Evolutionary conservation across 2,888 invertebrate genomes (phyloP), one percentile per base, ranked within the genome.

Genomic region (Lydus trimaculatus): DNA sequence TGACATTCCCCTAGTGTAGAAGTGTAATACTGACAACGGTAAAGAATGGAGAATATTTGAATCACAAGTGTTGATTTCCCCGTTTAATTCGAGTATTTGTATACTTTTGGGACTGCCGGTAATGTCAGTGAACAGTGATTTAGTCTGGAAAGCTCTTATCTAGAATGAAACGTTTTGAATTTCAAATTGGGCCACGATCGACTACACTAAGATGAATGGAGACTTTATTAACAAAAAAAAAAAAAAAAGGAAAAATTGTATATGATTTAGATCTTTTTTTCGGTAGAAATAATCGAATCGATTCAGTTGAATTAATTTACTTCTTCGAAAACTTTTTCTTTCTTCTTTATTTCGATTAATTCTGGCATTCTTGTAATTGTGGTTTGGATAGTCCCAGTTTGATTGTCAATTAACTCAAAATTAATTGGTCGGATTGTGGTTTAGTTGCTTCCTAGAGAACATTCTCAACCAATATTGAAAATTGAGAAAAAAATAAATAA

Each of bases 101-200:
- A 80, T 79, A 80, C 78, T 74, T 71, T 73, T 72, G 74, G 68
- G 74, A 72, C 71, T 73, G 69, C 60, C 70, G 70, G 73, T 73
- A 73, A 73, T 74, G 74, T 72, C 67, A 65, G 69, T 68, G 72
- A 72, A 67, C 76, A 73, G 80, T 81, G 80, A 81, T 80, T 80
- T 80, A 81, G 78, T 75, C 72, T 72, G 73, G 78, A 79, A 83
- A 82, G 82, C 84, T 82, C 82, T 84, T 81, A 82, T 78, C 75
- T 78, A 73, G 79, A 83, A 83, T 83, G 83, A 83, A 83, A 84
- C 79, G 82, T 82, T 84, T 84, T 84, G 84, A 84, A 84, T 82
- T 84, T 83, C 84, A 83, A 83, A 84, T 84, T 60, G 69, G 69
- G 60, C 28, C 25, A 59, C 66, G 71, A 72, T 73, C 71, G 74